Percentiles rank a stretch among this genome's conserved stretches.
These are phyloP conservation scores for Helleia helle DNA, from an alignment of 2,888 invertebrate species.

Conservation along the genomic window DNA sequence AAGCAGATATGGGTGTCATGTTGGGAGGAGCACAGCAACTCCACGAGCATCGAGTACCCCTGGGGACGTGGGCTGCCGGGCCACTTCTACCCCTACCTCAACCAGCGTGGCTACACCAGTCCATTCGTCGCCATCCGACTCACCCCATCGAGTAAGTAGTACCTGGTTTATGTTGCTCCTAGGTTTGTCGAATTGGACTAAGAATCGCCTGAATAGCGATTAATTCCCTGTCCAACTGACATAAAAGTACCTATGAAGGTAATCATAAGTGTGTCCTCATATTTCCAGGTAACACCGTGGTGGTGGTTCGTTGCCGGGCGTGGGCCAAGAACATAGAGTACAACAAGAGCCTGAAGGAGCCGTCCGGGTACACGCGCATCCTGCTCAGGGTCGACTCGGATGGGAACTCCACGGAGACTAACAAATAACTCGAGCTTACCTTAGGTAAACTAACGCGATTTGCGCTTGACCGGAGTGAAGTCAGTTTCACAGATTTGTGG, in stretches of 20 bases:
- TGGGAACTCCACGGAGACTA: neutral
- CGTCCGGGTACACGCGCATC: slow-evolving; percentile 50
- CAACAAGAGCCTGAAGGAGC: slow-evolving; percentile 54
- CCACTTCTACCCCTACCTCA: slow-evolving; percentile 72
- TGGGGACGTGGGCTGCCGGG: slow-evolving; percentile 76
- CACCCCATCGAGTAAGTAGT: slow-evolving; percentile 31
- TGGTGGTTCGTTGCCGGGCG: slow-evolving; percentile 71
- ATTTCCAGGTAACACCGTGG: slow-evolving; percentile 33
- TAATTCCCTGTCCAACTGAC: too few species aligned
- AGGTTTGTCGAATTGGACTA: too few species aligned
- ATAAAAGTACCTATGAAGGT: too few species aligned
- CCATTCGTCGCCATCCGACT: slow-evolving; percentile 76
- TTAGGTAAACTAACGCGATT: too few species aligned
- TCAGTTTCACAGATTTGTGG: too few species aligned
- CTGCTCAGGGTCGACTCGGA: slow-evolving; percentile 30
- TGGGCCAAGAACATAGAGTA: slow-evolving; percentile 81
- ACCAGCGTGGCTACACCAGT: slow-evolving; percentile 59
- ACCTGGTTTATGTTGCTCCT: too few species aligned
- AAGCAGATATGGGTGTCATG: slow-evolving; percentile 87
- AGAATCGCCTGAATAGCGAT: too few species aligned
- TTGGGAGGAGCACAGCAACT: slow-evolving; percentile 77
- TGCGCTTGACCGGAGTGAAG: too few species aligned
- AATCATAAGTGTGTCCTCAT: too few species aligned
- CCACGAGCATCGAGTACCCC: slow-evolving; percentile 42
- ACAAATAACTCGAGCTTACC: neutral